Evolutionary conservation across 2,797 vertebrate species (phyloP).

Genomic region (Meda fulgida): DNA sequence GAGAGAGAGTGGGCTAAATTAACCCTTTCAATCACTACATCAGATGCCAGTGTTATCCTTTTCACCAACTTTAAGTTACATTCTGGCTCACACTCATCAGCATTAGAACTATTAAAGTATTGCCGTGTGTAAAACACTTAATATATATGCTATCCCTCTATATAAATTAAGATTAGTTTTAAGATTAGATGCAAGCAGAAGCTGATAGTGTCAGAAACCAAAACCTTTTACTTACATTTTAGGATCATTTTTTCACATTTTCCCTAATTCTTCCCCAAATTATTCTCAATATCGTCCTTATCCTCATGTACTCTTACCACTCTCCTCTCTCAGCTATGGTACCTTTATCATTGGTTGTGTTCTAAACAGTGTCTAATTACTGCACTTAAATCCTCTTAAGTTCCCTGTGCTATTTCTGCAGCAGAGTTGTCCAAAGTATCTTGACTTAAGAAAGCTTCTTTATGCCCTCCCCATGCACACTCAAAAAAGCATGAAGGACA

Average conservation of each 20-base stretch:
- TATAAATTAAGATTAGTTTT: neutral
- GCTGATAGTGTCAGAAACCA: neutral
- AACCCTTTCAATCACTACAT: neutral
- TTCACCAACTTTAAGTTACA: neutral
- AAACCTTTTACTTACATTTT: neutral
- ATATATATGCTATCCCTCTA: neutral
- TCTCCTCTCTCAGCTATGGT: slow-evolving; percentile 55
- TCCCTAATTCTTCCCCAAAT: neutral
- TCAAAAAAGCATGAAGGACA: slow-evolving; percentile 56
- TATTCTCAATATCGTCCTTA: neutral
- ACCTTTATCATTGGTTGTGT: slow-evolving; percentile 40
- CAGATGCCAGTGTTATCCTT: neutral
- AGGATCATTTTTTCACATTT: neutral
- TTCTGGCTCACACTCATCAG: neutral
- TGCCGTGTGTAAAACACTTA: neutral
- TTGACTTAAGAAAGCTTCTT: slow-evolving; percentile 80
- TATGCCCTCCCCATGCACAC: slow-evolving; percentile 75
- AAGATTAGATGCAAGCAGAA: neutral
- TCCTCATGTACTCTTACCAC: slow-evolving; percentile 30
- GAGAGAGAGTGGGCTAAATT: neutral
- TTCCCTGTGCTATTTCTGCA: slow-evolving; percentile 88
- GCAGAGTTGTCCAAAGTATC: slow-evolving; percentile 71
- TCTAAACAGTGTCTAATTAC: slow-evolving; percentile 84
- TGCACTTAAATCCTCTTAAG: slow-evolving; percentile 93
- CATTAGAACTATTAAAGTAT: neutral